A percentile compares a stretch with the other conserved stretches of the same genome.
Conservation (phyloP, 2,797 vertebrate species). For the Neosalanx taihuensis region DNA sequence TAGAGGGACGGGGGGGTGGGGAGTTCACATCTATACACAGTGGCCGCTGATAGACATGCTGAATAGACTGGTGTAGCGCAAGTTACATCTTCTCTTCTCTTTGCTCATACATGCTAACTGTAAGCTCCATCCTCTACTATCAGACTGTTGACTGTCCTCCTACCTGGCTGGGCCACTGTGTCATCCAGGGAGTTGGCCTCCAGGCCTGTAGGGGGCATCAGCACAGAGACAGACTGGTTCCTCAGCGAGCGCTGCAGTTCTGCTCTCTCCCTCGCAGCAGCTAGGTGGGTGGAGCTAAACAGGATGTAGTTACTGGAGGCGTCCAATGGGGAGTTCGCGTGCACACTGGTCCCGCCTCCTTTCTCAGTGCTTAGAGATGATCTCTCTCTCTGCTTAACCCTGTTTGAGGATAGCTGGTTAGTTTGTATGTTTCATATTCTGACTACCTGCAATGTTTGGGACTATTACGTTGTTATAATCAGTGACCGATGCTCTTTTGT, state of each 20-base stretch:
- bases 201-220: conserved; percentile 82
- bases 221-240: conserved; percentile 68
- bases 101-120: no score
- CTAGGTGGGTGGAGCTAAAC: conserved; percentile 71
- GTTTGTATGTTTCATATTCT: no score
- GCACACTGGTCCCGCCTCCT: conserved; percentile 10
- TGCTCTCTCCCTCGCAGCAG: conserved; percentile 50
- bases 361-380: conserved; percentile 20
- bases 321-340: conserved; percentile 25
- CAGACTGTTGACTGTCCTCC: neutral
- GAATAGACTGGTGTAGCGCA: no score
- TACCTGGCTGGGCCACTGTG: conserved; percentile 59
- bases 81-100: no score
- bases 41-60: neutral
- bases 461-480: no score
- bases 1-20: conserved; percentile 45
- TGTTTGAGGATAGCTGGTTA: neutral
- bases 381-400: conserved; percentile 14
- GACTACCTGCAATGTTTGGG: no score
- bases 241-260: conserved; percentile 50
- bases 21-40: conserved; percentile 4
- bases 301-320: conserved; percentile 70
- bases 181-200: conserved; percentile 62
- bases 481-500: no score
- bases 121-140: neutral